phyloP scores from a whole-genome alignment of 30 jellyfish, hydroid and myxozoan species.

The Aurelia coerulea region DNA sequence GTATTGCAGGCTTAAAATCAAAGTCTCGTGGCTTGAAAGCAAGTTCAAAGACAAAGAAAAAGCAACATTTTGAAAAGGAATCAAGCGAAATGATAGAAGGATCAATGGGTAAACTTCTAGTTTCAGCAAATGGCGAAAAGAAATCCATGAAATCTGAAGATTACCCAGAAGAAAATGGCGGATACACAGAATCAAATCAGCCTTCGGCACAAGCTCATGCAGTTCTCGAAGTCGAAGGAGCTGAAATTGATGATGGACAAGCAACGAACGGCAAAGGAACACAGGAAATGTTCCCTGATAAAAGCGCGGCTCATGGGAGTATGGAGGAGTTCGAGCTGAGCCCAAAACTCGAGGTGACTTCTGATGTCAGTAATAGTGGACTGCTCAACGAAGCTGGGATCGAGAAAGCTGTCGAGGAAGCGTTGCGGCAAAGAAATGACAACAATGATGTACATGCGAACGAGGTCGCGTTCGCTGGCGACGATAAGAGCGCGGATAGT shows the following conservation, averaged over 20 bases:
- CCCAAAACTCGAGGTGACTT: slow-evolving; percentile 56
- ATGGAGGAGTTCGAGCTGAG: slow-evolving; percentile 50
- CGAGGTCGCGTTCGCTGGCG: slow-evolving; percentile 50
- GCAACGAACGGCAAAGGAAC: slow-evolving; percentile 1
- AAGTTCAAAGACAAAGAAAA: neutral
- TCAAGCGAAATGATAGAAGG: slow-evolving; percentile 65
- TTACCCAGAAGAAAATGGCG: slow-evolving; percentile 32
- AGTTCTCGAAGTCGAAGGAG: slow-evolving; percentile 60
- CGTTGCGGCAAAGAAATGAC: slow-evolving; percentile 47
- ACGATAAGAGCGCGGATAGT: slow-evolving; percentile 17
- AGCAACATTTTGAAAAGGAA: slow-evolving; percentile 22
- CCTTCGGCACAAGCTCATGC: slow-evolving; percentile 43
- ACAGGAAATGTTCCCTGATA: slow-evolving; percentile 50
- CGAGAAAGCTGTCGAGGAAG: slow-evolving; percentile 71
- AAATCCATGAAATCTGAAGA: slow-evolving; percentile 47
- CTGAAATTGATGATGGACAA: slow-evolving; percentile 28
- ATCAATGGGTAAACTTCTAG: slow-evolving; percentile 39
- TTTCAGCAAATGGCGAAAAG: slow-evolving; percentile 52
- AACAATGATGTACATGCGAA: slow-evolving; percentile 25
- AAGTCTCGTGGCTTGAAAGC: neutral
- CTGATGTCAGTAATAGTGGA: slow-evolving; percentile 48
- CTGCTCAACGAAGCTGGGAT: slow-evolving; percentile 69
- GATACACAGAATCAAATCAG: neutral
- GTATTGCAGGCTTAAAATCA: neutral
- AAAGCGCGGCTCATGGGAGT: slow-evolving; percentile 2